Conservation (phyloP, 2,888 invertebrate genomes). For the Rhingia rostrata region DNA sequence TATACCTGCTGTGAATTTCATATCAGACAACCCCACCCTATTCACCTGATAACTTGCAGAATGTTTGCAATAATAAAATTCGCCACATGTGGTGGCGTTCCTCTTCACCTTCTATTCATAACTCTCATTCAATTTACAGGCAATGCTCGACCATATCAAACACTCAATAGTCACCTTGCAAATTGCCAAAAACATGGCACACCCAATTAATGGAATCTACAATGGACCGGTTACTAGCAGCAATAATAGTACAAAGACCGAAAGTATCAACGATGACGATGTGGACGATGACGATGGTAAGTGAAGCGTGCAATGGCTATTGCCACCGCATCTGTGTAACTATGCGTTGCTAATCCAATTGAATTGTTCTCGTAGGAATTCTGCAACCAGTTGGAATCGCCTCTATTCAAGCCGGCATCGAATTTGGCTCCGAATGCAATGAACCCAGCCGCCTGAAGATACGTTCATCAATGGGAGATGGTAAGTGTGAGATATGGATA, state of each 20-base stretch:
- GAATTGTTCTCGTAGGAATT: conserved; percentile 64
- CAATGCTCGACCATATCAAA: conserved; percentile 98
- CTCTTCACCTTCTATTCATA: conserved; percentile 7
- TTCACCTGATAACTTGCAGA: too few relatives aligned
- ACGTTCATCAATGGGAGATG: conserved; percentile 73
- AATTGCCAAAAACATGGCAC: conserved; percentile 98
- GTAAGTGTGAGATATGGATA: conserved; percentile 73
- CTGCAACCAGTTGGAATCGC: conserved; percentile 68
- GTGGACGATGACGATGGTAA: conserved; percentile 72
- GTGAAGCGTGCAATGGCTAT: not conserved
- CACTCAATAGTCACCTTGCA: conserved; percentile 99
- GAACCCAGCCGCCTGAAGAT: conserved; percentile 82
- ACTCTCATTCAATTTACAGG: conserved; percentile 84
- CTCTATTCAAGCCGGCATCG: conserved; percentile 85
- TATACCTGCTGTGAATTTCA: too few relatives aligned
- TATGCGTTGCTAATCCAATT: conserved; percentile 54
- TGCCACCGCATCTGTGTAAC: conserved; percentile 1
- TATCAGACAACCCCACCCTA: too few relatives aligned
- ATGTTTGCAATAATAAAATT: too few relatives aligned
- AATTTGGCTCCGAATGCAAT: conserved; percentile 86
- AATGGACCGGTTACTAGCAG: conserved; percentile 85
- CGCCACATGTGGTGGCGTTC: too few relatives aligned
- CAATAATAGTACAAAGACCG: conserved; percentile 73
- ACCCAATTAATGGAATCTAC: conserved; percentile 95
- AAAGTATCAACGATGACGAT: conserved; percentile 72